phyloP scores from a whole-genome alignment of 1,140 invertebrate genomes.

The Archegozetes longisetosus region DNA sequence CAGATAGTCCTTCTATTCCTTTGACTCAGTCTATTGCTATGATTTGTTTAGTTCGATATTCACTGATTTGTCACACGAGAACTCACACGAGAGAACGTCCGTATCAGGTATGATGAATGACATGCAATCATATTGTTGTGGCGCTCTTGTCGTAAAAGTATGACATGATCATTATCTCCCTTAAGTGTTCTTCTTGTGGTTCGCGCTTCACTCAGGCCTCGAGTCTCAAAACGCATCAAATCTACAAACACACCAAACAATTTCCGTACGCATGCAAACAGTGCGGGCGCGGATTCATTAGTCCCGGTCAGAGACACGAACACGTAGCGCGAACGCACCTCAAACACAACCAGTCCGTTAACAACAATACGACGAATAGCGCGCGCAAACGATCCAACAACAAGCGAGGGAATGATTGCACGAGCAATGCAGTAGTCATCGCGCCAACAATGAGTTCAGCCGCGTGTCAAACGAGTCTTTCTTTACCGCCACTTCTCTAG shows the following conservation, averaged over 20 bases:
- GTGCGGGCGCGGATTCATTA: conserved; percentile 19
- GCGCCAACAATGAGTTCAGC: background rate
- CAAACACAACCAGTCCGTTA: background rate
- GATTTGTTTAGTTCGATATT: conserved; percentile 16
- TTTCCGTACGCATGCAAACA: conserved; percentile 17
- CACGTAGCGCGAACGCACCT: conserved; percentile 7
- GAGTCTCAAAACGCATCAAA: conserved; percentile 18
- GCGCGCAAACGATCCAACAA: background rate
- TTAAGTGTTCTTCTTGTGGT: conserved; percentile 16
- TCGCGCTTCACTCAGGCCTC: conserved; percentile 17
- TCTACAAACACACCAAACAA: conserved; percentile 20
- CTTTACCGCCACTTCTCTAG: background rate
- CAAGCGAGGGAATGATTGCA: too few relatives aligned
- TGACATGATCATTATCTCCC: background rate
- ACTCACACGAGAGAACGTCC: conserved; percentile 18
- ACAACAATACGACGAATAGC: too few relatives aligned
- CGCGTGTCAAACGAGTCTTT: background rate
- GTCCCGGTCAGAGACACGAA: conserved; percentile 12
- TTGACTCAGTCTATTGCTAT: background rate
- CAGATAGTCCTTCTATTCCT: background rate
- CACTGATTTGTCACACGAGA: conserved; percentile 18
- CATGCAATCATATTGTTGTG: background rate
- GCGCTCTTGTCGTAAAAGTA: background rate
- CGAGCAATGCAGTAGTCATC: too few relatives aligned
- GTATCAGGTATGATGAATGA: conserved; percentile 13